These are phyloP conservation scores for Zaprionus ornatus DNA, from an alignment of 1,140 invertebrate genomes.

Conservation along the genomic window DNA sequence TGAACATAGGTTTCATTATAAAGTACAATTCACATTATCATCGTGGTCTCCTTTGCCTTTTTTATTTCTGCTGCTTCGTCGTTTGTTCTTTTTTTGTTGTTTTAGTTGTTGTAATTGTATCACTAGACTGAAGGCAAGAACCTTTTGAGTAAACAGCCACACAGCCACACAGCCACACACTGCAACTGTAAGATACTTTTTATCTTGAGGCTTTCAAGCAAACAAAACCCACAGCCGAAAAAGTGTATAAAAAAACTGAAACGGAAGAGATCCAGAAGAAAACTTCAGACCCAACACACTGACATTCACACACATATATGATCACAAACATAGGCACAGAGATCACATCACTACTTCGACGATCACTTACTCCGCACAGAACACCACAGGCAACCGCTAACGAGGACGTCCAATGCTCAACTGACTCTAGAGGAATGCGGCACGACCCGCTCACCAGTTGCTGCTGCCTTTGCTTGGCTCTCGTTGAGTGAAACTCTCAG, in stretches of 20 bases:
- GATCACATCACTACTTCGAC: slow-evolving; percentile 10
- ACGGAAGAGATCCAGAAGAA: slow-evolving; percentile 55
- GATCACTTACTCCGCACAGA: slow-evolving; percentile 71
- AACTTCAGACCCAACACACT: slow-evolving; percentile 57
- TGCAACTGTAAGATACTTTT: slow-evolving; percentile 59
- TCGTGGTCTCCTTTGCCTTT: slow-evolving; percentile 20
- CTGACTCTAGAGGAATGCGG: slow-evolving; percentile 68
- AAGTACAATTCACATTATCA: slow-evolving; percentile 40
- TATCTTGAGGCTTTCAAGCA: slow-evolving; percentile 63
- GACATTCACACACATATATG: slow-evolving; percentile 6
- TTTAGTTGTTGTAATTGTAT: slow-evolving; percentile 69
- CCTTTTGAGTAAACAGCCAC: slow-evolving; percentile 66
- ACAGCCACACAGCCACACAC: slow-evolving; percentile 1
- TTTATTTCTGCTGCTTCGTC: slow-evolving; percentile 36
- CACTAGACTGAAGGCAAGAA: slow-evolving; percentile 72
- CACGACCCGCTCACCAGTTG: slow-evolving; percentile 31
- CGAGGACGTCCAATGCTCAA: slow-evolving; percentile 83
- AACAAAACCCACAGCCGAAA: slow-evolving; percentile 34
- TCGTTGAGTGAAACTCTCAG: slow-evolving; percentile 68
- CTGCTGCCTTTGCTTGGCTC: slow-evolving; percentile 14
- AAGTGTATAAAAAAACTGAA: slow-evolving; percentile 15
- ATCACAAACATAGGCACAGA: slow-evolving; percentile 15
- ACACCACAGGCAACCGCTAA: slow-evolving; percentile 77
- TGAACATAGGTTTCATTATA: slow-evolving; percentile 28
- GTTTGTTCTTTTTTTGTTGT: slow-evolving; percentile 31